phyloP scores from a whole-genome alignment of 2,888 invertebrate species.

The Eumerus sabulonum region DNA sequence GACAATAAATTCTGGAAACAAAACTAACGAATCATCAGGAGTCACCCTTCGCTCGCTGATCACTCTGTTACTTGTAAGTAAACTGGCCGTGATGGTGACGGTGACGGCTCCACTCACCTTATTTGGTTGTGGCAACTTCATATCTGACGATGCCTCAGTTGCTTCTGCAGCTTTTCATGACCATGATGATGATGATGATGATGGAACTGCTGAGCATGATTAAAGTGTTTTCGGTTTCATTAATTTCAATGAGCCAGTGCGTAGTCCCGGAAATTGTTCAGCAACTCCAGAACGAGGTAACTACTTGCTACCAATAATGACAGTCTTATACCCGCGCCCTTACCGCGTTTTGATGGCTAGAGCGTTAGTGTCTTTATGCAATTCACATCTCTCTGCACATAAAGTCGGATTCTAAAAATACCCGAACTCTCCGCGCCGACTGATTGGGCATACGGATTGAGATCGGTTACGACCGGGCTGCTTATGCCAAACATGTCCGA shows the following conservation, averaged over 20 bases:
- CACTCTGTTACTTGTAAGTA: constrained; percentile 37
- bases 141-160: constrained; percentile 11
- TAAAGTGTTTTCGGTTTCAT: constrained; percentile 72
- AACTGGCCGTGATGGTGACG: constrained; percentile 26
- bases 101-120: constrained; percentile 62
- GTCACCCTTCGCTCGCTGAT: constrained; percentile 26
- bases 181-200: constrained; percentile 56
- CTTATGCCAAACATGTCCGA: constrained; percentile 59
- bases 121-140: constrained; percentile 59
- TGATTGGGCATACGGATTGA: constrained; percentile 21
- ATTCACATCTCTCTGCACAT: constrained; percentile 14
- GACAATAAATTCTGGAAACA: constrained; percentile 67
- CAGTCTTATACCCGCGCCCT: too few species aligned
- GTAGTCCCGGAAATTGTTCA: constrained; percentile 39
- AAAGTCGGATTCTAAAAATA: constrained; percentile 36
- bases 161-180: neutral
- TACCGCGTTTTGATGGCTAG: constrained; percentile 3
- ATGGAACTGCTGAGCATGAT: constrained; percentile 69
- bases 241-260: constrained; percentile 70
- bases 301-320: too few species aligned
- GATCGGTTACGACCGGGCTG: neutral
- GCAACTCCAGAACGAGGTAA: constrained; percentile 20
- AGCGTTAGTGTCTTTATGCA: constrained; percentile 7
- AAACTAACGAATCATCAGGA: constrained; percentile 68
- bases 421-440: constrained; percentile 4